A percentile compares a stretch with the other conserved stretches of the same genome.
These are phyloP conservation scores for Callinectes sapidus DNA, from an alignment of 2,888 invertebrate species.

Conservation along the genomic window DNA sequence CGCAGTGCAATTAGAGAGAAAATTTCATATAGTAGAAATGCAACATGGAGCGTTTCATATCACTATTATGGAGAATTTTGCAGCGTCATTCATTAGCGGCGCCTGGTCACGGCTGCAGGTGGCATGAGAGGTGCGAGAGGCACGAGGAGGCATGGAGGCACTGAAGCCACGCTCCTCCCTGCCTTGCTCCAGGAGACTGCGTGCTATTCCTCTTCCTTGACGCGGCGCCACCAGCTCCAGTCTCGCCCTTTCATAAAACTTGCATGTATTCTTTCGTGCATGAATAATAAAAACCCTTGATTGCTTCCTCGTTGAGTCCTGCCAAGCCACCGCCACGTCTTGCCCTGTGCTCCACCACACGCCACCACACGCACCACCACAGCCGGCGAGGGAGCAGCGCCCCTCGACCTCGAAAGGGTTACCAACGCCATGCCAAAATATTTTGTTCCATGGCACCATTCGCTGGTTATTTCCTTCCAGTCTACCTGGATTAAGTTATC, in stretches of 20 bases:
- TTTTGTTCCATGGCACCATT: background rate
- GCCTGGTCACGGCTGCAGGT: background rate
- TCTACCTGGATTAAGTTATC: conserved; percentile 16
- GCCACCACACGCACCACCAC: background rate
- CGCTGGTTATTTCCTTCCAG: conserved; percentile 19
- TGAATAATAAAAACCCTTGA: background rate
- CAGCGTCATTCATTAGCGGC: conserved; percentile 1
- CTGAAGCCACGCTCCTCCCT: background rate
- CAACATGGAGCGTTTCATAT: background rate
- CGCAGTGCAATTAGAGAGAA: background rate
- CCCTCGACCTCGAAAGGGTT: background rate
- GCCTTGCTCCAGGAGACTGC: background rate
- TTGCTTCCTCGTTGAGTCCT: background rate
- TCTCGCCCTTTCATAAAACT: background rate
- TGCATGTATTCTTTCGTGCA: background rate
- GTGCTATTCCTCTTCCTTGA: conserved; percentile 11
- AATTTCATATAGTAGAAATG: background rate
- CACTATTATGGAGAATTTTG: background rate
- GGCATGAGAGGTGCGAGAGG: background rate
- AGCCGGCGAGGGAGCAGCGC: background rate
- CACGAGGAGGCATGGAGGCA: background rate
- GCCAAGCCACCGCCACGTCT: background rate
- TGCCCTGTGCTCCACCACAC: background rate
- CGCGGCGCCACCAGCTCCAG: background rate
- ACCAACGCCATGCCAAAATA: background rate